A percentile compares a stretch with the other conserved stretches of the same genome.
Conservation (phyloP, 2,797 vertebrate genomes). For the Sebastes matsubarae region DNA sequence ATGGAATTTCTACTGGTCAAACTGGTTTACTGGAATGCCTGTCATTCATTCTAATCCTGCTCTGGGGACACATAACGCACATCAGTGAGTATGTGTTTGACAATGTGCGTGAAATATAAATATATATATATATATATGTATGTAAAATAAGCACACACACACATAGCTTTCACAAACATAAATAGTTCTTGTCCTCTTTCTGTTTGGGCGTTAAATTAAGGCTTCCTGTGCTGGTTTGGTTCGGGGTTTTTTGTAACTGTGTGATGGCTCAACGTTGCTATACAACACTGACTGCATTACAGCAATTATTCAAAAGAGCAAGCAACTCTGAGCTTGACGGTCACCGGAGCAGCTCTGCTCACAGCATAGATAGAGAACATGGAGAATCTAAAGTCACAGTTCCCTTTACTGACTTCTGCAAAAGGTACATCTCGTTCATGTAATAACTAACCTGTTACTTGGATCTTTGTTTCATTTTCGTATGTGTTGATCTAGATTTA, state of each 20-base stretch:
- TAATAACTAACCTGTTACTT: background rate
- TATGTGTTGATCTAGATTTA: background rate
- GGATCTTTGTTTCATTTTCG: slow-evolving; percentile 4
- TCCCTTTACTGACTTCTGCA: slow-evolving; percentile 37
- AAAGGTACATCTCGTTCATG: slow-evolving; percentile 28
- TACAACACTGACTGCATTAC: background rate
- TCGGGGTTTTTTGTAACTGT: background rate
- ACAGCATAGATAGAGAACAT: background rate
- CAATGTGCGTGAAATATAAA: background rate
- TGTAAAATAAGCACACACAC: background rate
- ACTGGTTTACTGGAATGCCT: slow-evolving; percentile 35
- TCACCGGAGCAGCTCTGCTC: background rate
- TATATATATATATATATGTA: background rate
- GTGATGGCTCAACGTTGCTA: background rate
- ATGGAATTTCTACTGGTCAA: slow-evolving; percentile 12
- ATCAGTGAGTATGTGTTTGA: background rate
- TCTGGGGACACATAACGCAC: background rate
- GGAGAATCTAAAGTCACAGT: slow-evolving; percentile 19
- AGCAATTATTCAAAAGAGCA: background rate
- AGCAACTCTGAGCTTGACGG: background rate
- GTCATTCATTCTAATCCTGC: background rate
- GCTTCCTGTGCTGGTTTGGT: background rate
- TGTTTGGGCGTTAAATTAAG: background rate
- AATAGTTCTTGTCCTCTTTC: too few relatives aligned
- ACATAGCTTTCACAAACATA: background rate